Conservation (phyloP, 2,888 invertebrate species). For the Drosophila yooni region DNA sequence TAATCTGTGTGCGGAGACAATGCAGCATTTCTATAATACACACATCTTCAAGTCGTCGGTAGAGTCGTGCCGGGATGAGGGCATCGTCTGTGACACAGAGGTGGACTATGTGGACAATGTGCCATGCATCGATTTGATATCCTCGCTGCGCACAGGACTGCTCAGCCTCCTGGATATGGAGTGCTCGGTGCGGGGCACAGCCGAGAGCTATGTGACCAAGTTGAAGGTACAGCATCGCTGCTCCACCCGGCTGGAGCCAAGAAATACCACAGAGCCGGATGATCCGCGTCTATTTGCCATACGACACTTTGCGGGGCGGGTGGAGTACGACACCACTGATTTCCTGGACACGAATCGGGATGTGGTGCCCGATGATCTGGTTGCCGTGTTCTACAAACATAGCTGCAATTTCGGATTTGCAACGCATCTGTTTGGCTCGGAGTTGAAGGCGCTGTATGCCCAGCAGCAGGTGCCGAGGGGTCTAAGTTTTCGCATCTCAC, state of each 20-base stretch:
- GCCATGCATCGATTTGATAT: slow-evolving; percentile 97
- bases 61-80: slow-evolving; percentile 97
- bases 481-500: slow-evolving; percentile 94
- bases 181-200: slow-evolving; percentile 92
- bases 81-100: slow-evolving; percentile 94
- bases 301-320: slow-evolving; percentile 94
- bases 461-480: slow-evolving; percentile 91
- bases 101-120: slow-evolving; percentile 97
- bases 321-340: slow-evolving; percentile 94
- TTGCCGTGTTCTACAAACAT: slow-evolving; percentile 96
- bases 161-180: slow-evolving; percentile 96
- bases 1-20: slow-evolving; percentile 97
- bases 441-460: slow-evolving; percentile 92
- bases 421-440: slow-evolving; percentile 96
- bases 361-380: slow-evolving; percentile 95
- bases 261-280: slow-evolving; percentile 90
- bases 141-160: slow-evolving; percentile 95
- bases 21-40: slow-evolving; percentile 99
- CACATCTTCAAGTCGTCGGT: slow-evolving; percentile 97
- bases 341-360: slow-evolving; percentile 97
- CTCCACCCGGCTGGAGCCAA: slow-evolving; percentile 90
- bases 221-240: slow-evolving; percentile 92
- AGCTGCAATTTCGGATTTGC: slow-evolving; percentile 98
- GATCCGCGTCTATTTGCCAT: slow-evolving; percentile 94
- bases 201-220: slow-evolving; percentile 92